Evolutionary conservation across 2,888 invertebrate species (phyloP).

Genomic region (Leptinotarsa rubiginosa): DNA sequence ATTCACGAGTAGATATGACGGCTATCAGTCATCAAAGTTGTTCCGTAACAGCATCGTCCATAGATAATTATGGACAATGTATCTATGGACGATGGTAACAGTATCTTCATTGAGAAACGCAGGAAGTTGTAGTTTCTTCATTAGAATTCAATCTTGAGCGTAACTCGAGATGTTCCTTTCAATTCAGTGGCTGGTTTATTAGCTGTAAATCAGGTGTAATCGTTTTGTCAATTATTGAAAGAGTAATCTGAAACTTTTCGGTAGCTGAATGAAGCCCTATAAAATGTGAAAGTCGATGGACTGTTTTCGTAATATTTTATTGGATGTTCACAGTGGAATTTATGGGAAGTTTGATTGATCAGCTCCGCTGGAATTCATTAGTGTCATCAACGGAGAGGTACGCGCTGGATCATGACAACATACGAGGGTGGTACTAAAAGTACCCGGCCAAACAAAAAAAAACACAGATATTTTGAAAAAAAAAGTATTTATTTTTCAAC

Average conservation of each 20-base stretch:
- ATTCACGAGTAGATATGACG: neutral
- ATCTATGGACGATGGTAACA: too few species aligned
- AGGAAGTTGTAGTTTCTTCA: slow-evolving; percentile 20
- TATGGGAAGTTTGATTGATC: slow-evolving; percentile 8
- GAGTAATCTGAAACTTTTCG: slow-evolving; percentile 21
- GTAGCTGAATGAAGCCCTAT: slow-evolving; percentile 19
- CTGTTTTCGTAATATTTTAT: neutral
- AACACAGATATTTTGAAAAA: too few species aligned
- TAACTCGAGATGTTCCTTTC: slow-evolving; percentile 14
- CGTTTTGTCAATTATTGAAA: slow-evolving; percentile 20
- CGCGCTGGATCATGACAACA: neutral
- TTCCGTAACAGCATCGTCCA: neutral
- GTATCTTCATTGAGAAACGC: neutral
- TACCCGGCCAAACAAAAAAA: too few species aligned
- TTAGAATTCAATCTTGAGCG: slow-evolving; percentile 4
- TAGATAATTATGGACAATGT: too few species aligned
- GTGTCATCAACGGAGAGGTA: neutral
- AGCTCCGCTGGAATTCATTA: neutral
- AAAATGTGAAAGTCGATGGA: slow-evolving; percentile 12
- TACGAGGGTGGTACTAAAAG: neutral
- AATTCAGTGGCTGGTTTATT: neutral
- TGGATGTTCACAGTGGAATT: slow-evolving; percentile 6
- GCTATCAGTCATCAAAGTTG: neutral
- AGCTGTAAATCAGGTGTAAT: slow-evolving; percentile 22
- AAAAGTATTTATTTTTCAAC: too few species aligned